Base-by-base conservation (phyloP, 1,140 invertebrate species). In the Danaus plexippus region DNA sequence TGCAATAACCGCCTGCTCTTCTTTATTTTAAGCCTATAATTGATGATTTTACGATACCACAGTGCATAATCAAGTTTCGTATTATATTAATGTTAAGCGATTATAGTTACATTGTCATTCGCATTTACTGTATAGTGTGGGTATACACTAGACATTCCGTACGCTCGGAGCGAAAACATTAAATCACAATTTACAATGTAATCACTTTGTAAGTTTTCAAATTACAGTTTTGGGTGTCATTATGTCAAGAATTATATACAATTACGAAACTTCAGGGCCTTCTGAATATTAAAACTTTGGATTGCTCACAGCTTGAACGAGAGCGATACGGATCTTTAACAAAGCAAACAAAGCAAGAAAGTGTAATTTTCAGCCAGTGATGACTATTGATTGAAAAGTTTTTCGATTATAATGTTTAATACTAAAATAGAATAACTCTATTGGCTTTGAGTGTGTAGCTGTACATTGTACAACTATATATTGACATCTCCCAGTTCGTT, bases 281-380 rank as follows among this genome's bases (percentile, higher is more conserved):
- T 70, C 48, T 69, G 61, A 66, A 72, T 81, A 81, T 78, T 82
- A 79, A 85, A 82, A 85, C 70, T 85, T 82, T 59, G 77, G 80
- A 80, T 72, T 67, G 63, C 77, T 71, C 73, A 72, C 69, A 61
- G 68, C 65, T 71, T 68, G 71, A 64, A 72, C 73, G 71, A 69
- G 75, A 57, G 63, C 65, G 82, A 85, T 85, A 83, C 52, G 59
- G 72, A 83, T 83, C 80, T 77, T 51, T 64, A 57, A 49, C 58
- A 53, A 63, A 68, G 63, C 54, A 69, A 69, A 74, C 75, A 72
- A 69, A 67, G 57, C 63, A 72, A 70, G 69, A 61, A 71, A 68
- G 66, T 60, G 70, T 81, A 80, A 82, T 80, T 79, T 82, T 72
- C 66, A 66, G 61, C 61, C 69, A 67, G 77, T 77, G 61, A 63